A percentile compares a stretch with the other conserved stretches of the same genome.
Evolutionary conservation across 1,140 invertebrate genomes (phyloP).

Genomic region (Drosophila funebris): DNA sequence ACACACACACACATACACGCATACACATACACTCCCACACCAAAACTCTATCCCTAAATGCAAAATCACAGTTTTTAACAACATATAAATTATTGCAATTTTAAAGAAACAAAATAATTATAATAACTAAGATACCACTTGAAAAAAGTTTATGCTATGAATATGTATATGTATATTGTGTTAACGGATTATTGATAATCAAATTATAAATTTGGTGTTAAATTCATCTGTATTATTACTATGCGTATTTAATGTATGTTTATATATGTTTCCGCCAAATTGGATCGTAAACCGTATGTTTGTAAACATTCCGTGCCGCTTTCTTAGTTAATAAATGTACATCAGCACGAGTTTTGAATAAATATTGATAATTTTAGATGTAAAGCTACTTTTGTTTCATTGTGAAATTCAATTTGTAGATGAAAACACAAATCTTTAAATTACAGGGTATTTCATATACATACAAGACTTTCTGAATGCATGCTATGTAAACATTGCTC

Average conservation of each 20-base stretch:
- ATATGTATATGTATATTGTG: constrained; percentile 51
- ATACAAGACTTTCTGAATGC: neutral
- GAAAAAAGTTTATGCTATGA: constrained; percentile 34
- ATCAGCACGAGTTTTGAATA: constrained; percentile 73
- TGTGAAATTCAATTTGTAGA: too few relatives aligned
- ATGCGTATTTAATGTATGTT: constrained; percentile 37
- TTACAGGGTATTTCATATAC: neutral
- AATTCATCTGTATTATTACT: constrained; percentile 44
- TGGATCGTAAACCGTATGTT: constrained; percentile 35
- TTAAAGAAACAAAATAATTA: neutral
- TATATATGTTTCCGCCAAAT: constrained; percentile 22
- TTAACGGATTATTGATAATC: constrained; percentile 38
- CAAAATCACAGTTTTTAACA: neutral
- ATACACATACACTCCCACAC: constrained; percentile 16
- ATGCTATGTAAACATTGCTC: neutral
- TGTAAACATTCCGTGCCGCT: constrained; percentile 74
- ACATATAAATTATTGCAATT: constrained; percentile 7
- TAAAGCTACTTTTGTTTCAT: too few relatives aligned
- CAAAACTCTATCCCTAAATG: neutral
- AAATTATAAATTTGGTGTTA: constrained; percentile 19
- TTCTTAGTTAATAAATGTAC: too few relatives aligned
- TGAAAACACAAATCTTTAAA: too few relatives aligned
- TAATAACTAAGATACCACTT: constrained; percentile 23
- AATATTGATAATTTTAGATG: constrained; percentile 39
- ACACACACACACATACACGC: constrained; percentile 3